Base-by-base conservation (phyloP, 1,140 invertebrate genomes). In the Babylonia areolata region DNA sequence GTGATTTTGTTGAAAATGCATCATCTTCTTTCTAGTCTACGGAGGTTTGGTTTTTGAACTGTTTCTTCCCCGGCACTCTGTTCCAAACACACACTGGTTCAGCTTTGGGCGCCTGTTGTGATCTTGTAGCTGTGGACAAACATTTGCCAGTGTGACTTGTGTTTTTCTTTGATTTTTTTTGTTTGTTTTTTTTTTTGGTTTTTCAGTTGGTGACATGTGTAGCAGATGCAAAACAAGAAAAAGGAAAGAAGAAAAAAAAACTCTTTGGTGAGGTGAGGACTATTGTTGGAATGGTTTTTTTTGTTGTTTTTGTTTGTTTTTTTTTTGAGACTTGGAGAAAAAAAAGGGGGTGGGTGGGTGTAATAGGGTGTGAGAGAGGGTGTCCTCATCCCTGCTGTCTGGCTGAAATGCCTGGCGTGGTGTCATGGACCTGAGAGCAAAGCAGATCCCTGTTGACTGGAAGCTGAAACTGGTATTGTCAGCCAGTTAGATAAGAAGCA, bases 171-270 rank as follows among this genome's bases (percentile, higher is more conserved):
- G 58, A 6, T 6, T 64, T 23, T 12, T 23, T 64, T 6, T 51
- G 46, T 51, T 51, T 51, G 46, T 20, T 6, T 20, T 11, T 51
- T 6, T 51, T 51, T 51, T 6, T 51, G 46, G 20, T 51, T 6
- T n/a, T 51, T 51, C 46, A 51, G 28, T 64, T 12, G 15, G 58
- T 20, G 58, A 51, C 0, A n/a, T 64, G 58, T 64, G 58, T 64
- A 64, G 58, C 58, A 64, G 58, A 64, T n/a, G 58, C 58, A 64
- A 64, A 64, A 64, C 20, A n/a, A n/a, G n/a, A n/a, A n/a, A n/a
- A n/a, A n/a, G n/a, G n/a, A n/a, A n/a, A n/a, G n/a, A n/a, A n/a
- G n/a, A n/a, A n/a, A n/a, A n/a, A n/a, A n/a, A n/a, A n/a, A n/a
- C n/a, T n/a, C 58, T 64, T 12, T 23, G 12, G 58, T 64, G 58